Evolutionary conservation across 2,113 vertebrate species (phyloP).

Genomic region (Macquaria ambigua): DNA sequence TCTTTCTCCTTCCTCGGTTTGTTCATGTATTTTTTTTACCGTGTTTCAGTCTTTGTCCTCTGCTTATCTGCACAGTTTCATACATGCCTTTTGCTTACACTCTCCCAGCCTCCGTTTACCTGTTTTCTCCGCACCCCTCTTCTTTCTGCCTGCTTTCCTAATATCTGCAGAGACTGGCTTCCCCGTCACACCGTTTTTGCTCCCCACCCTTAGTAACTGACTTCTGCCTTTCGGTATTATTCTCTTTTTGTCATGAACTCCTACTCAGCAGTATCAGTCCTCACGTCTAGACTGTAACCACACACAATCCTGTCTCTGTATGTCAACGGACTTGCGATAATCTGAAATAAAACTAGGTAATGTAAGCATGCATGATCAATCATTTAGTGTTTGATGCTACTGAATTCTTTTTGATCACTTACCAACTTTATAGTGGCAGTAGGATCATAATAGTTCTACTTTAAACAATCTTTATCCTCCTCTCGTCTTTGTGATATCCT

Average conservation of each 20-base stretch:
- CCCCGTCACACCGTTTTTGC: not conserved
- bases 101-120: not conserved
- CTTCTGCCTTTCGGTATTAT: constrained; percentile 28
- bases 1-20: not conserved
- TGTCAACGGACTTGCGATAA: not conserved
- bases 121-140: not conserved
- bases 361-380: not conserved
- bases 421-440: not conserved
- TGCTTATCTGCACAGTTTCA: not conserved
- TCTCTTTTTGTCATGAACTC: not conserved
- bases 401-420: not conserved
- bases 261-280: not conserved
- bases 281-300: not conserved
- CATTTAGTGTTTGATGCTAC: not conserved
- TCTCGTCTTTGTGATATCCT: not conserved
- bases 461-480: not conserved
- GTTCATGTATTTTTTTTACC: too few relatives aligned
- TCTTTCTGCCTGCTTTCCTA: not conserved
- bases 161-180: not conserved
- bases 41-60: not conserved
- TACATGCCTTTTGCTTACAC: not conserved
- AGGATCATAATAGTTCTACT: not conserved
- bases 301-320: not conserved
- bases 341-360: not conserved
- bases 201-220: constrained; percentile 15